Conservation (phyloP, 2,888 invertebrate species). For the Plagodis dolabraria region DNA sequence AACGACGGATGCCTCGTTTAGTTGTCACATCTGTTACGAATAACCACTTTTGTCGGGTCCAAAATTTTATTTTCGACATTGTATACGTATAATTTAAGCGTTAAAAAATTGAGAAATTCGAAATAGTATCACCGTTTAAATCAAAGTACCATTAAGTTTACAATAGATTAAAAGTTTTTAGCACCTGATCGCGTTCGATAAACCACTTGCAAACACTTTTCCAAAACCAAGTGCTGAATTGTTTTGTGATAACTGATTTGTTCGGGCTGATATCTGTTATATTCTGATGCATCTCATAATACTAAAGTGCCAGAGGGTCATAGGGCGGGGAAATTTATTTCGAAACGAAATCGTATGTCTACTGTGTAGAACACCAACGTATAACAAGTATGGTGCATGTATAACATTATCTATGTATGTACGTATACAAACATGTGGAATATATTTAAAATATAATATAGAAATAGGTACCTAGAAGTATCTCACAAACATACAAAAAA, state of each 20-base stretch:
- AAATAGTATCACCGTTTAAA: slow-evolving; percentile 72
- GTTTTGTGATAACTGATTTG: slow-evolving; percentile 12
- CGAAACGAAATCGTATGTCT: slow-evolving; percentile 83
- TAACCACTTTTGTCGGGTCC: slow-evolving; percentile 69
- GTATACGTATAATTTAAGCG: slow-evolving; percentile 77
- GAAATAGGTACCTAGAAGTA: slow-evolving; percentile 28
- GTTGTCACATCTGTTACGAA: slow-evolving; percentile 39
- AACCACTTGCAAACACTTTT: neutral
- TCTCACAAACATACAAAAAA: slow-evolving; percentile 16
- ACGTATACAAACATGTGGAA: slow-evolving; percentile 9
- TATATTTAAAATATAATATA: slow-evolving; percentile 9
- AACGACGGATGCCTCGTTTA: slow-evolving; percentile 88
- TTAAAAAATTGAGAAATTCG: slow-evolving; percentile 66
- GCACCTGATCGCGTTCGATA: slow-evolving; percentile 10
- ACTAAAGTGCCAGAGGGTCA: slow-evolving; percentile 50
- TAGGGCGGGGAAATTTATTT: slow-evolving; percentile 75
- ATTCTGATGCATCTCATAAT: slow-evolving; percentile 21
- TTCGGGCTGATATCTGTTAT: slow-evolving; percentile 14
- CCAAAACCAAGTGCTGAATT: slow-evolving; percentile 6
- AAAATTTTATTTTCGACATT: slow-evolving; percentile 70
- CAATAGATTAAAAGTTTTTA: slow-evolving; percentile 38
- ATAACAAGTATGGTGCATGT: slow-evolving; percentile 69
- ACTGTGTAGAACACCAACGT: slow-evolving; percentile 83
- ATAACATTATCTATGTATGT: slow-evolving; percentile 49
- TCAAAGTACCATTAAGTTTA: slow-evolving; percentile 20